These are phyloP conservation scores for Sarcophaga variegata DNA, from an alignment of 2,888 invertebrate genomes.

Conservation along the genomic window DNA sequence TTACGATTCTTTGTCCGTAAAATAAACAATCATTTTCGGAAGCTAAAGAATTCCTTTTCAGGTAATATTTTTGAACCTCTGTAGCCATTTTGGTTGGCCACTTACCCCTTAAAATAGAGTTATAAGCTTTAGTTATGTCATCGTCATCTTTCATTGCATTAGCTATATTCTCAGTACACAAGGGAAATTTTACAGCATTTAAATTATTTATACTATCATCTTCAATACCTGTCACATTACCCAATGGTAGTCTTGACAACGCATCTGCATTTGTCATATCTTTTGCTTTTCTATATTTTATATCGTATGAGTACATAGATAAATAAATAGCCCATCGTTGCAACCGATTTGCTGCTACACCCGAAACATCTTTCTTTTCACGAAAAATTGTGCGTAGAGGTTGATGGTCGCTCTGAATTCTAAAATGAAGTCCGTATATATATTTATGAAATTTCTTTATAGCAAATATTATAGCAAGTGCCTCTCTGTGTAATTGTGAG, in stretches of 20 bases:
- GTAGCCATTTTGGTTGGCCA: background rate
- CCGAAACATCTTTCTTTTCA: conserved; percentile 31
- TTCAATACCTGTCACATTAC: conserved; percentile 32
- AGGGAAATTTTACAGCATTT: background rate
- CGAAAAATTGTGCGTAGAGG: conserved; percentile 31
- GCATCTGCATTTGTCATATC: conserved; percentile 40
- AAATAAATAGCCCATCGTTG: conserved; percentile 28
- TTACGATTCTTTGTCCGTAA: no score
- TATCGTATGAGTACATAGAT: conserved; percentile 53
- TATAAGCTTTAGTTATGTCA: background rate
- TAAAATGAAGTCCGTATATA: conserved; percentile 6
- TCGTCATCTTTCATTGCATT: background rate
- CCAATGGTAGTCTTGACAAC: conserved; percentile 56
- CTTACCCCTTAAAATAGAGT: background rate
- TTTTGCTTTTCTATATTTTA: conserved; percentile 50
- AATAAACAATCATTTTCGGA: no score
- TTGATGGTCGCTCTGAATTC: conserved; percentile 14
- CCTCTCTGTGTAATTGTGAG: conserved; percentile 40
- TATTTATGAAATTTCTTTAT: conserved; percentile 36
- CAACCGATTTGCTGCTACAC: conserved; percentile 13
- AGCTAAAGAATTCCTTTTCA: conserved; percentile 19
- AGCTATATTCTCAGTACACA: conserved; percentile 27
- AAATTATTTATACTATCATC: conserved; percentile 46
- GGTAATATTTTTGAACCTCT: conserved; percentile 20
- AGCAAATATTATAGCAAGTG: conserved; percentile 3